Percentiles rank a stretch among this genome's conserved stretches.
These are phyloP conservation scores for Dryoscopus gambensis DNA, from an alignment of 2,113 vertebrate genomes.

Conservation along the genomic window DNA sequence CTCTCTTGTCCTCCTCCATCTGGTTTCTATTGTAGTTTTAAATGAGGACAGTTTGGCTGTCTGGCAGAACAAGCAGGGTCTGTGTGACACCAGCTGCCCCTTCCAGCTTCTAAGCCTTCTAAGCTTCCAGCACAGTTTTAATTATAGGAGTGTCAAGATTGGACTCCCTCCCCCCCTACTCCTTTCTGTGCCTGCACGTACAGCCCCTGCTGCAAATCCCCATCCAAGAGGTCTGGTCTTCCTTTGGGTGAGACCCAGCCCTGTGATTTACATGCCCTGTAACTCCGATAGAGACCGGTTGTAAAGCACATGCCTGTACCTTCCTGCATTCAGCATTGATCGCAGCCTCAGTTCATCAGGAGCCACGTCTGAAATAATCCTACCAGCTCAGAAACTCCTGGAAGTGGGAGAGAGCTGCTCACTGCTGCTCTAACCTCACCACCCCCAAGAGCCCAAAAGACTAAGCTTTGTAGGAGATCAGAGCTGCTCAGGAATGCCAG, in stretches of 20 bases:
- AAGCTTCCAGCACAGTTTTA: slow-evolving; percentile 44
- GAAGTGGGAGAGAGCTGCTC: not conserved
- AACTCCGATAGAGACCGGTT: accelerated
- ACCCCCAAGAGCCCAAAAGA: not conserved
- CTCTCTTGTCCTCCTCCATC: slow-evolving; percentile 55
- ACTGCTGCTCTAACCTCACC: not conserved
- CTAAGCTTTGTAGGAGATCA: slow-evolving; percentile 4
- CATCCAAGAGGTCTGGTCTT: accelerated
- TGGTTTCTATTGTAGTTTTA: slow-evolving; percentile 71
- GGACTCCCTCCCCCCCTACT: not conserved
- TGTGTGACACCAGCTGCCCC: slow-evolving; percentile 62
- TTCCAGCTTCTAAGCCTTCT: slow-evolving; percentile 50
- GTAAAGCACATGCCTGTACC: not conserved
- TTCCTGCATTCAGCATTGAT: not conserved
- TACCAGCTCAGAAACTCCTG: not conserved
- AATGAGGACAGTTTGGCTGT: slow-evolving; percentile 54
- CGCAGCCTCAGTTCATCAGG: not conserved
- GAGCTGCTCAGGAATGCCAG: slow-evolving; percentile 23
- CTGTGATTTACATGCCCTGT: not conserved
- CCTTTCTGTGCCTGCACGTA: not conserved
- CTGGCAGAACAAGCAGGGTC: slow-evolving; percentile 41
- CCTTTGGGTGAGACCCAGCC: not conserved
- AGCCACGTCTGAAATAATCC: not conserved
- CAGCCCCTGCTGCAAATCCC: not conserved
- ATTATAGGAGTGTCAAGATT: slow-evolving; percentile 33